Evolutionary conservation across 2,113 vertebrate genomes (phyloP), one percentile per base, ranked within the genome.

Genomic region (Aviceda subcristata): DNA sequence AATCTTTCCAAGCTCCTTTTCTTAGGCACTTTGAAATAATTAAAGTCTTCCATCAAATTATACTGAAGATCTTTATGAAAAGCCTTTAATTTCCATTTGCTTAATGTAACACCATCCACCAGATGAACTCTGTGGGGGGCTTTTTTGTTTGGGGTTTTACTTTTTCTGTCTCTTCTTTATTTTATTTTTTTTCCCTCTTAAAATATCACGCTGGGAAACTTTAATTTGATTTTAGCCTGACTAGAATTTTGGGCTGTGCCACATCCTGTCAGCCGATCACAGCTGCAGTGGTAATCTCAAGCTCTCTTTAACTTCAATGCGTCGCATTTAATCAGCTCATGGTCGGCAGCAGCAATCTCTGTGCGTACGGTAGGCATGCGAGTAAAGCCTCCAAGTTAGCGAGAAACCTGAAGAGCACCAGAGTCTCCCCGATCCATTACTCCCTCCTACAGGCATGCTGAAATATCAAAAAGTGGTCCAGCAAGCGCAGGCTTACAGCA

Each of bases 1-100:
- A 97, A 96, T 96, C 93, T 71, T 96, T 96, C 86, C 96, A 94
- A 96, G 95, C 92, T 96, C 94, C 78, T 97, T 98, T 97, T 96
- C 95, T 56, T 66, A 93, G 84, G 63, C 88, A 95, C 95, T 98
- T 96, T 81, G 97, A 97, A 98, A 98, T 98, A 98, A 98, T 98
- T 98, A 97, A 98, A 98, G 97, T 97, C 96, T 98, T 98, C 97
- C 97, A 98, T 98, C 97, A 98, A 98, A 98, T 98, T 97, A 98
- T 91, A 91, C 98, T 93, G 80, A 97, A 94, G 97, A 97, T 97
- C 91, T 97, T 91, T 92, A 94, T 94, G 93, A 98, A 98, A 98
- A 98, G 97, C 97, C 95, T 98, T 98, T 98, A 94, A 97, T 98
- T 98, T 98, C 95, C 95, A 97, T 96, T 91, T 72, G 27, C 88